Conservation (phyloP, 2,113 vertebrate species). For the Cavia porcellus region DNA sequence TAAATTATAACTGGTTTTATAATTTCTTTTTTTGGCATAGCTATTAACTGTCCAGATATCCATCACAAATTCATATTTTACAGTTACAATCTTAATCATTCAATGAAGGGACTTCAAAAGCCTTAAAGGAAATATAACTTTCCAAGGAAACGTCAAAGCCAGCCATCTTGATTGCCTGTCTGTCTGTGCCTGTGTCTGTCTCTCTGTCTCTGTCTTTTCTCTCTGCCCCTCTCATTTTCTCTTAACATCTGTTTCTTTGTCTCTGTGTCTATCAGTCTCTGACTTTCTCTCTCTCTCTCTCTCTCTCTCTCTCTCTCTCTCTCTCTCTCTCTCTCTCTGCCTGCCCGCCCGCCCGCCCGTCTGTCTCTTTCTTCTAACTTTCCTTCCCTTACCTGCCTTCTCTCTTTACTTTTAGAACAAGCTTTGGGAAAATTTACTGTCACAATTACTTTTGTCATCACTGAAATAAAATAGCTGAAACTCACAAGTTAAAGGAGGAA, state of each 20-base stretch:
- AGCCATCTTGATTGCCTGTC: background rate
- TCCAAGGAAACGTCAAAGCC: background rate
- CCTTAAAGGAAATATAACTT: slow-evolving; percentile 24
- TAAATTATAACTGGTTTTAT: background rate
- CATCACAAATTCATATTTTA: background rate
- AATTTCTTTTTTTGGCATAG: background rate
- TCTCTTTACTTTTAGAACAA: background rate
- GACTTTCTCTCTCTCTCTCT: background rate
- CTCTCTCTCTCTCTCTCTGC: too few relatives aligned
- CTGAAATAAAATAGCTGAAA: background rate
- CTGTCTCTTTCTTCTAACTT: background rate
- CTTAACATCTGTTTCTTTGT: background rate
- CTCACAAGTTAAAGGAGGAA: background rate
- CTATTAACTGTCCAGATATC: background rate
- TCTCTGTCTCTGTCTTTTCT: background rate
- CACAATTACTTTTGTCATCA: background rate
- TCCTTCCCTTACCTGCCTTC: background rate
- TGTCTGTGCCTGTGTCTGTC: background rate
- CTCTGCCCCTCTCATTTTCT: background rate
- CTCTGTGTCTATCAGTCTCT: too few relatives aligned
- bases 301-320: background rate
- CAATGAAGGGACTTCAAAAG: background rate
- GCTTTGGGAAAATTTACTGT: background rate
- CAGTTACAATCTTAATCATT: background rate
- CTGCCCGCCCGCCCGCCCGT: too few relatives aligned